A percentile compares a stretch with the other conserved stretches of the same genome.
Conservation (phyloP, 2,113 vertebrate species). For the Leiothrix lutea region DNA sequence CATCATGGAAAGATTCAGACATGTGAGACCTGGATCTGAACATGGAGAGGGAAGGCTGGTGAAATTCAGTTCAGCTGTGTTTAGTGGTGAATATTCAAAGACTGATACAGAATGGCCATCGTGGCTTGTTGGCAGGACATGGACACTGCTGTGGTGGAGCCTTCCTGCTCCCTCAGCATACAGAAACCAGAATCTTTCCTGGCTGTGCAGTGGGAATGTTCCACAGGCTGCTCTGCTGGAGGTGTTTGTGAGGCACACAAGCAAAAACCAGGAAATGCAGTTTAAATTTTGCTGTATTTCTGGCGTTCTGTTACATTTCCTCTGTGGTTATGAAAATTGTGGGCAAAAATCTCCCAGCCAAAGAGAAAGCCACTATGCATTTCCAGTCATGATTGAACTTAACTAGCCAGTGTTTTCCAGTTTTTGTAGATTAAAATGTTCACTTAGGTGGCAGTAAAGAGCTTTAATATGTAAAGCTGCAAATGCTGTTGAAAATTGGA, state of each 20-base stretch:
- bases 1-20: fast-evolving
- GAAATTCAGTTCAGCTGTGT: background rate
- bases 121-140: background rate
- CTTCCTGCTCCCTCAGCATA: background rate
- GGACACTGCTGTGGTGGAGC: background rate
- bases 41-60: background rate
- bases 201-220: fast-evolving
- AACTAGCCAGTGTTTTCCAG: background rate
- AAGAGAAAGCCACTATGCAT: background rate
- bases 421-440: background rate
- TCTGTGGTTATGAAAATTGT: background rate
- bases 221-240: background rate
- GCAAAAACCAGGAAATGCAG: background rate
- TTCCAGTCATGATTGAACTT: background rate
- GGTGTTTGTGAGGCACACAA: background rate
- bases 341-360: background rate
- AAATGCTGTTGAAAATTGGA: background rate
- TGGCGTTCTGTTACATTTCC: background rate
- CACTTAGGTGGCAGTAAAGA: background rate
- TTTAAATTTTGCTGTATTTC: background rate
- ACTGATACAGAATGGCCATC: background rate
- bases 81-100: background rate
- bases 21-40: background rate
- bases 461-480: background rate
- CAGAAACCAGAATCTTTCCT: background rate